Conservation (phyloP, 1,140 invertebrate genomes). For the Ips nitidus region DNA sequence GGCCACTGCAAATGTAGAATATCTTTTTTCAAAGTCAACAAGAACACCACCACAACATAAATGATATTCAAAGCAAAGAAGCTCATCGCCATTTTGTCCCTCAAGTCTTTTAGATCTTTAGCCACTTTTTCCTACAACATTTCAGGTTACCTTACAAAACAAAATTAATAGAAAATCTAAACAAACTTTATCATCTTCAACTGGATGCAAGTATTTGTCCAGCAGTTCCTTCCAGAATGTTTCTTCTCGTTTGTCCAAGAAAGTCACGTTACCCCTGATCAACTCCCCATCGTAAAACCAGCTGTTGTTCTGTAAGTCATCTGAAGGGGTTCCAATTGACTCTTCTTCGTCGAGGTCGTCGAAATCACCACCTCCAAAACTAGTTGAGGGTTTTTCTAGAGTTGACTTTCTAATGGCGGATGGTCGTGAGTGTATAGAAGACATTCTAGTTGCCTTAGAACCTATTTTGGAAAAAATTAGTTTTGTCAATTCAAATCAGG, state of each 20-base stretch:
- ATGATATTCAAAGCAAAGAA: constrained; percentile 85
- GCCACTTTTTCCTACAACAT: constrained; percentile 58
- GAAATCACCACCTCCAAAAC: not conserved
- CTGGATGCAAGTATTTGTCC: constrained; percentile 69
- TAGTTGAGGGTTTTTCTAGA: not conserved
- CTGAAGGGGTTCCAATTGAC: constrained; percentile 28
- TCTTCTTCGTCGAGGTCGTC: constrained; percentile 30
- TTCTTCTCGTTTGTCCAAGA: constrained; percentile 62
- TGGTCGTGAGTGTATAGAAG: constrained; percentile 5
- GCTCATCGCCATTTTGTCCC: constrained; percentile 73
- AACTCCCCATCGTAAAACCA: constrained; percentile 74
- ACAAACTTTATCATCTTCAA: constrained; percentile 55
- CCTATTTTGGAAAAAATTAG: not conserved
- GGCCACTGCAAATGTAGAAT: constrained; percentile 72
- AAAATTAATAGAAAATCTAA: not conserved
- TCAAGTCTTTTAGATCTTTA: constrained; percentile 63
- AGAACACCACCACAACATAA: constrained; percentile 77
- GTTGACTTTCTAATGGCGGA: constrained; percentile 19
- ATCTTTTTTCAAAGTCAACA: constrained; percentile 78
- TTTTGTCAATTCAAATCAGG: too few relatives aligned
- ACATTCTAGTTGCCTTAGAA: not conserved
- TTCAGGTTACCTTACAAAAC: not conserved
- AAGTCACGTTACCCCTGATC: constrained; percentile 62
- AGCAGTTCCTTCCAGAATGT: constrained; percentile 76
- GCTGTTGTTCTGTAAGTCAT: constrained; percentile 45